Evolutionary conservation across 2,888 invertebrate genomes (phyloP).

Genomic region (Melanostoma scalare): DNA sequence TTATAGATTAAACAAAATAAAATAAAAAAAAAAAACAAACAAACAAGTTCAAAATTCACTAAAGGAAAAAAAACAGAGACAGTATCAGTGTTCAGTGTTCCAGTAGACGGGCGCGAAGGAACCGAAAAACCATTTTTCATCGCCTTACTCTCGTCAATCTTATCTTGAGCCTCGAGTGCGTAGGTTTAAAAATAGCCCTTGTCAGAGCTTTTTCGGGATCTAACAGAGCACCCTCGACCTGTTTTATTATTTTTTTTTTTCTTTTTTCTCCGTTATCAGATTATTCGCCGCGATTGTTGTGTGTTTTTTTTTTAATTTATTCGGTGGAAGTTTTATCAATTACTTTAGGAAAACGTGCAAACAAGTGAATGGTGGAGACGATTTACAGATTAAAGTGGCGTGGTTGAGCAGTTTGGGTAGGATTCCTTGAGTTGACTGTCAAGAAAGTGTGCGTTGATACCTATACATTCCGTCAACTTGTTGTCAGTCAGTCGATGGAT

Average conservation of each 20-base stretch:
- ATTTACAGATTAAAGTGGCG: conserved; percentile 18
- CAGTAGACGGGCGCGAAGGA: no score
- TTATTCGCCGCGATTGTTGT: neutral
- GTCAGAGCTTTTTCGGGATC: neutral
- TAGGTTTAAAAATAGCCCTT: conserved; percentile 4
- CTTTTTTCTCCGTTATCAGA: neutral
- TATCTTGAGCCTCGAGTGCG: conserved; percentile 16
- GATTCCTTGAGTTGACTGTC: neutral
- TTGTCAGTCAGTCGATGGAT: neutral
- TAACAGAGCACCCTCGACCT: neutral
- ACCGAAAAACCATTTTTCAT: neutral
- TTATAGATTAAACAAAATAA: conserved; percentile 27
- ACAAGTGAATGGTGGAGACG: neutral
- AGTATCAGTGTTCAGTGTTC: no score
- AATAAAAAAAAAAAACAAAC: neutral
- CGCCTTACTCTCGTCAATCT: conserved; percentile 15
- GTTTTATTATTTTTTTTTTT: neutral
- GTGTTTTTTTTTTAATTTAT: neutral
- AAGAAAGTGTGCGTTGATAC: neutral
- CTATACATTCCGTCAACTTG: neutral
- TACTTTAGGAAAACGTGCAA: neutral
- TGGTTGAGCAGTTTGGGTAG: conserved; percentile 13
- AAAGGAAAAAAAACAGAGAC: neutral
- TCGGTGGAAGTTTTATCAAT: neutral
- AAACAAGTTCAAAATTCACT: conserved; percentile 22